Base-by-base conservation (phyloP, 2,888 invertebrate species). In the Drosophila ezoana region DNA sequence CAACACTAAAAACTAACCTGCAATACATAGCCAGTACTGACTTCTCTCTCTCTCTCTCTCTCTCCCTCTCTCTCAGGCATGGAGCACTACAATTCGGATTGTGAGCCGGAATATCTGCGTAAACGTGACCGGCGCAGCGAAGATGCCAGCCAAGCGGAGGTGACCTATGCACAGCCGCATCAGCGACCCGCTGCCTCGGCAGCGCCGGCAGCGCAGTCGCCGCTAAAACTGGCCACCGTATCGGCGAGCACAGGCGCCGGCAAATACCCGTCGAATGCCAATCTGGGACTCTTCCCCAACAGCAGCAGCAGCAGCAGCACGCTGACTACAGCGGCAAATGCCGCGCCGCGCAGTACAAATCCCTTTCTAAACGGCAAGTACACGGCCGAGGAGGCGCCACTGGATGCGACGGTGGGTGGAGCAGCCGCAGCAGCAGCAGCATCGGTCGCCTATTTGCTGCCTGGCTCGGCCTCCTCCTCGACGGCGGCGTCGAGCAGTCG, bases 81-180 rank as follows among this genome's bases (percentile, higher is more conserved):
- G 79, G 95, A 96, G 79, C 94, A 95, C 65, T 96, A 96, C 87
- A 95, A 96, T 56, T 95, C 96, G 3, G 95, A 96, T 83, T 94
- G 94, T 48, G 96, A 96, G 64, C 82, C 89, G 11, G 84, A 89
- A 1, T 91, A 90, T 77, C 69, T 89, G 40, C 85, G 90, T 13
- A 85, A 89, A 11, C 81, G 72, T 63, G 68, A 73, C 13, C 83
- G 70, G 5, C 88, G 72, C 53, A 43, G 58, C 44, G 81, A 69
- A 11, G 81, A 69, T 2, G 43, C 47, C 20, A 64, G 37, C n/a
- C 66, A 65, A 11, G 11, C 67, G 43, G 83, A 88, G 33, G 89
- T 85, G 13, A 82, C 80, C 45, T 87, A 82, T 53, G 83, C 80
- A 9, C 88, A 85, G 57, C 81, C 82, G 40, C 87, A 81, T 65